Evolutionary conservation across 2,888 invertebrate species (phyloP).

Genomic region (Eristalis intricaria): DNA sequence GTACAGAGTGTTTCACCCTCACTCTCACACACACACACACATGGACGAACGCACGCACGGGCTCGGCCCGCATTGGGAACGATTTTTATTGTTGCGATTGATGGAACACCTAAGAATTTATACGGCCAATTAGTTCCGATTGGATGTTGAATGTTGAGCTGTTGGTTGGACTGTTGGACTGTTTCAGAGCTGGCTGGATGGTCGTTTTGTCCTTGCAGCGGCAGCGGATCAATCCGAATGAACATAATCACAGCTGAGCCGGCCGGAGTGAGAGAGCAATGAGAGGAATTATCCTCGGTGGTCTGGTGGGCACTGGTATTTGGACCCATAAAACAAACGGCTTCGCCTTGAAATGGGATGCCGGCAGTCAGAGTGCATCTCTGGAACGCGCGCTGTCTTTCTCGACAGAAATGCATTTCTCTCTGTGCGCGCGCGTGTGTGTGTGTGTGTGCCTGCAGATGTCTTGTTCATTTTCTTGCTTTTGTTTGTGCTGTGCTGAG

Average conservation of each 20-base stretch:
- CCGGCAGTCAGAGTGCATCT: not conserved
- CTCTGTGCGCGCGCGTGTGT: too few relatives aligned
- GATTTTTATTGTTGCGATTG: slow-evolving; percentile 67
- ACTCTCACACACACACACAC: not conserved
- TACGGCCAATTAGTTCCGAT: slow-evolving; percentile 72
- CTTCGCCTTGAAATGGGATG: slow-evolving; percentile 48
- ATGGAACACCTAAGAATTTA: slow-evolving; percentile 71
- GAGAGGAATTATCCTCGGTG: slow-evolving; percentile 68
- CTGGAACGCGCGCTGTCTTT: slow-evolving; percentile 55
- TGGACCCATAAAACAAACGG: slow-evolving; percentile 63
- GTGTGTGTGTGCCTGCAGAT: slow-evolving; percentile 39
- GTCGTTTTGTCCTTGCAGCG: slow-evolving; percentile 48
- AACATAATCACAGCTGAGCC: slow-evolving; percentile 60
- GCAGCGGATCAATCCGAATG: slow-evolving; percentile 39
- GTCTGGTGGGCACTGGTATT: slow-evolving; percentile 57
- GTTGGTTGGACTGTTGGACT: slow-evolving; percentile 12
- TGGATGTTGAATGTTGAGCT: slow-evolving; percentile 53
- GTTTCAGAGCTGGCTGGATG: not conserved
- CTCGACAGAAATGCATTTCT: slow-evolving; percentile 32
- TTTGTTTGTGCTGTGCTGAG: slow-evolving; percentile 43
- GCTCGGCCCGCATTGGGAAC: slow-evolving; percentile 50
- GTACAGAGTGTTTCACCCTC: slow-evolving; percentile 11
- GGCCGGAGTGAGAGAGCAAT: not conserved
- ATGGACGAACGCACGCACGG: not conserved
- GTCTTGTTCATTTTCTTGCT: slow-evolving; percentile 13